These are phyloP conservation scores for Tineola bisselliella DNA, from an alignment of 2,888 invertebrate genomes.

Conservation along the genomic window DNA sequence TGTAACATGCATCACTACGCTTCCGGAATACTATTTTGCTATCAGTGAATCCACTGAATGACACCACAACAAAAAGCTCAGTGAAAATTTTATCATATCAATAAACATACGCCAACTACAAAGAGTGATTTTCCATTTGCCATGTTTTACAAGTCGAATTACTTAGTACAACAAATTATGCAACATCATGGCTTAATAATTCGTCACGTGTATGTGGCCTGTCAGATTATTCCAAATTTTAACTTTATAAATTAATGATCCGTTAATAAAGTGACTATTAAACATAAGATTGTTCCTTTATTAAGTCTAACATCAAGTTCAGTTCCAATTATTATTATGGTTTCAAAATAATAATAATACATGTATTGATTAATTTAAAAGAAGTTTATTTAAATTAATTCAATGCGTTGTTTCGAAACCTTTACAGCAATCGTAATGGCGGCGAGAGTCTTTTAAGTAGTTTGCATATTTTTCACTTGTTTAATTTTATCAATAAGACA, in stretches of 20 bases:
- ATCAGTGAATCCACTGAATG: not conserved
- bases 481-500: too few relatives aligned
- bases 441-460: too few relatives aligned
- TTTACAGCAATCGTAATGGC: too few relatives aligned
- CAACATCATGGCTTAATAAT: not conserved
- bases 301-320: too few relatives aligned
- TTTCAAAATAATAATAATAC: too few relatives aligned
- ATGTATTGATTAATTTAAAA: too few relatives aligned
- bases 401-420: too few relatives aligned
- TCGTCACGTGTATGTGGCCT: not conserved
- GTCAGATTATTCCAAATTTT: slow-evolving; percentile 5
- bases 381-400: too few relatives aligned
- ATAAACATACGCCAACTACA: not conserved
- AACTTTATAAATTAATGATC: not conserved
- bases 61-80: not conserved
- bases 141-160: not conserved
- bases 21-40: not conserved
- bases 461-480: too few relatives aligned
- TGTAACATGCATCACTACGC: not conserved
- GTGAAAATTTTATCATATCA: not conserved
- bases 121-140: not conserved
- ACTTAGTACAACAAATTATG: not conserved
- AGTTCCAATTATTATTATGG: too few relatives aligned
- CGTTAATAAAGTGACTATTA: not conserved
- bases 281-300: not conserved